Evolutionary conservation across 2,888 invertebrate species (phyloP).

Genomic region (Drosophila tripunctata): DNA sequence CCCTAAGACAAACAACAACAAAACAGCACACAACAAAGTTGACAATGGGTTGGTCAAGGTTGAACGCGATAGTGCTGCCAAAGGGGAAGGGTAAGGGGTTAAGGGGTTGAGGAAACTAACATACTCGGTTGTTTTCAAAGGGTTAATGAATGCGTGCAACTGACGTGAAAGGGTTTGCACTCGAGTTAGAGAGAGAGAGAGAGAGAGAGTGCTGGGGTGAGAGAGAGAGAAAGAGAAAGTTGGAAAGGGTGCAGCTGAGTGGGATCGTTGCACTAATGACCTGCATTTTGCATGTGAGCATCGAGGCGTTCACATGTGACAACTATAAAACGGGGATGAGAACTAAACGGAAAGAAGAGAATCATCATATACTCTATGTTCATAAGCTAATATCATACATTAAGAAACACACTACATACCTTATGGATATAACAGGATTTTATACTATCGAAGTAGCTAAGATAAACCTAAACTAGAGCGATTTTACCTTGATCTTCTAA

Average conservation of each 20-base stretch:
- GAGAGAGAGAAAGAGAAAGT: neutral
- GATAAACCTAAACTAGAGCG: too few relatives aligned
- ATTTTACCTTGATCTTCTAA: too few relatives aligned
- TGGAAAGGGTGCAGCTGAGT: neutral
- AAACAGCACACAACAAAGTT: slow-evolving; percentile 29
- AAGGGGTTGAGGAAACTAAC: slow-evolving; percentile 10
- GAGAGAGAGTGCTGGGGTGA: neutral
- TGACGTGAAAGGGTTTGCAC: slow-evolving; percentile 23
- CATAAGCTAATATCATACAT: too few relatives aligned
- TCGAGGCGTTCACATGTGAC: slow-evolving; percentile 1
- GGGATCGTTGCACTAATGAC: slow-evolving; percentile 67
- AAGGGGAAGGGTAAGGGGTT: neutral
- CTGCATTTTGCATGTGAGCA: slow-evolving; percentile 66
- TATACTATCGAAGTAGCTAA: too few relatives aligned
- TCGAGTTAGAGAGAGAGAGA: neutral
- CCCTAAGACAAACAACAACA: slow-evolving; percentile 21
- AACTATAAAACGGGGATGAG: neutral
- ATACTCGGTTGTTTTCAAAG: slow-evolving; percentile 33
- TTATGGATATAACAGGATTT: too few relatives aligned
- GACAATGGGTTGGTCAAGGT: slow-evolving; percentile 16
- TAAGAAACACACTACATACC: too few relatives aligned
- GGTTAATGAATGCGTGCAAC: slow-evolving; percentile 58
- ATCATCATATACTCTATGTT: too few relatives aligned
- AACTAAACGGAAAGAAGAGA: too few relatives aligned
- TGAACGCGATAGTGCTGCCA: neutral